Conservation (phyloP, 1,140 invertebrate species). For the Thalassaphorura encarpata region DNA sequence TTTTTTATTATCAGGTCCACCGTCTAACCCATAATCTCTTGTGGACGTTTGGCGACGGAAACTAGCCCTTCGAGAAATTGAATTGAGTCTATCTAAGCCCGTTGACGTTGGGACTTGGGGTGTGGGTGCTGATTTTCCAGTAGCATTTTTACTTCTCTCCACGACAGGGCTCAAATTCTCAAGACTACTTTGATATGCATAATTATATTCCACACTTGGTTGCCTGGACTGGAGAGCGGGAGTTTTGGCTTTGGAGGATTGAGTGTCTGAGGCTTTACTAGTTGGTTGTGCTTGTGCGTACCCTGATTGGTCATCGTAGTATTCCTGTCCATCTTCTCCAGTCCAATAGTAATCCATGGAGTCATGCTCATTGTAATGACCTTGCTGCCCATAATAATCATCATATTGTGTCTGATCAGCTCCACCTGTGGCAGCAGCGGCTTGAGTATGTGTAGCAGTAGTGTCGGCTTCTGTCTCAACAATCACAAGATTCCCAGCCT, state of each 20-base stretch:
- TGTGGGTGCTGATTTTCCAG: too few relatives aligned
- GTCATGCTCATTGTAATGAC: conserved; percentile 15
- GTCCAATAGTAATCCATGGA: conserved; percentile 17
- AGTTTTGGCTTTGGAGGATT: neutral
- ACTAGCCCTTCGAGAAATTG: conserved; percentile 24
- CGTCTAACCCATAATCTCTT: conserved; percentile 26
- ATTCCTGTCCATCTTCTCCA: conserved; percentile 9
- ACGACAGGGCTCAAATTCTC: conserved; percentile 27
- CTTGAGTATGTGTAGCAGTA: neutral
- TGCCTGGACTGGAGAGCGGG: conserved; percentile 19
- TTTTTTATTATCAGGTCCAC: conserved; percentile 1
- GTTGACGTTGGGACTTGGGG: neutral
- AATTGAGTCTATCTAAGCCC: conserved; percentile 12
- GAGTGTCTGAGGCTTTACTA: neutral
- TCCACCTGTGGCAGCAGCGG: neutral
- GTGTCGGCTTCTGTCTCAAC: neutral
- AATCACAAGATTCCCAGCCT: conserved; percentile 23
- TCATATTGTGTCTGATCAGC: neutral
- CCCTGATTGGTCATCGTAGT: neutral
- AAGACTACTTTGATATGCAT: conserved; percentile 34
- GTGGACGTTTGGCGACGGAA: conserved; percentile 30
- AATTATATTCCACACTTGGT: conserved; percentile 32
- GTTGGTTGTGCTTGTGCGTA: neutral
- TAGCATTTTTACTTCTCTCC: neutral
- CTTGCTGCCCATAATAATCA: neutral